Conservation (phyloP, 2,113 vertebrate species). For the Corydoras sp. region DNA sequence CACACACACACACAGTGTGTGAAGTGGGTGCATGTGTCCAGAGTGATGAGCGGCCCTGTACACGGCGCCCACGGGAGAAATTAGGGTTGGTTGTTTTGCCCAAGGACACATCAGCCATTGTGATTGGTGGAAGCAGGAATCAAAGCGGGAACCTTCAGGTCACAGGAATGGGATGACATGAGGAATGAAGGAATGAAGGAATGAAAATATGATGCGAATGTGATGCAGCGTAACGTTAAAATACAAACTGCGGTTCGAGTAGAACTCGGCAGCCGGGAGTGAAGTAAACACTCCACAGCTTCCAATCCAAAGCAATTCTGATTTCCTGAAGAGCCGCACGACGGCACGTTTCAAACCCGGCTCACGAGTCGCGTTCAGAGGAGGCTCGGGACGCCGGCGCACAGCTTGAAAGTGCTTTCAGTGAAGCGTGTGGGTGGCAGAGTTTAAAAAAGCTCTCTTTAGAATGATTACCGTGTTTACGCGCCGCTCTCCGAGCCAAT, state of each 20-base stretch:
- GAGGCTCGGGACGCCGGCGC: conserved; percentile 8
- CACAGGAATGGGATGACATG: too few species aligned
- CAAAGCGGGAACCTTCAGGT: too few species aligned
- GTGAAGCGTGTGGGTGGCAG: conserved; percentile 28
- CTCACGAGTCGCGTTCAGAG: neutral
- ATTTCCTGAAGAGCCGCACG: neutral
- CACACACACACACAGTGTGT: too few species aligned
- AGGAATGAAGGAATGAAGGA: too few species aligned
- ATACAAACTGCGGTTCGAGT: neutral
- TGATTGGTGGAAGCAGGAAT: too few species aligned
- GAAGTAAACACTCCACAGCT: neutral
- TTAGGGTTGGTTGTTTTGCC: too few species aligned
- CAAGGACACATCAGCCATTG: too few species aligned
- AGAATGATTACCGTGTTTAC: conserved; percentile 17
- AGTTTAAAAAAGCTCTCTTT: conserved; percentile 14
- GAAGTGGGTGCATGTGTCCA: too few species aligned
- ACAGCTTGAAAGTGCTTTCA: conserved; percentile 23
- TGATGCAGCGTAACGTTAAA: too few species aligned
- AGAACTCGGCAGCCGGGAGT: neutral
- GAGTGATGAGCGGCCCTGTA: too few species aligned
- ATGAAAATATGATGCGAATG: too few species aligned
- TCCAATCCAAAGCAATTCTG: neutral
- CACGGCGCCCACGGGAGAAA: too few species aligned
- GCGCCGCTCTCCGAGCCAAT: conserved; percentile 26
- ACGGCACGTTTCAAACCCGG: neutral